Evolutionary conservation across 2,113 vertebrate genomes (phyloP).

Genomic region (Pluvialis apricaria): DNA sequence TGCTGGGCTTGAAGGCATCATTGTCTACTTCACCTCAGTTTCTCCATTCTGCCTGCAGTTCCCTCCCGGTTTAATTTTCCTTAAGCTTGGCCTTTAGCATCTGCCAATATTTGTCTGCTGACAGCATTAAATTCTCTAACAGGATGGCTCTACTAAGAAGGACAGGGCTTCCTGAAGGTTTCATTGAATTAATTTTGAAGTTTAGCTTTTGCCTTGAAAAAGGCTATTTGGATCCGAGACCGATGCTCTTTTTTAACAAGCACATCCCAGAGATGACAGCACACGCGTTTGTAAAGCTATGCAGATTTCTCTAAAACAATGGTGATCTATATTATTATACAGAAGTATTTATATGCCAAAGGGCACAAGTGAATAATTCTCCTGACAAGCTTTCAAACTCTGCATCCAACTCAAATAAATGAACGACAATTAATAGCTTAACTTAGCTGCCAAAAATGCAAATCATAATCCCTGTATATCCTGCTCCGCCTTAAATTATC

Average conservation of each 20-base stretch:
- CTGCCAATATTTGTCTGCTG: not conserved
- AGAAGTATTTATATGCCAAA: not conserved
- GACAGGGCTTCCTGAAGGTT: not conserved
- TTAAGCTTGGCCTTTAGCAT: not conserved
- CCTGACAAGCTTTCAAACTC: conserved; percentile 1
- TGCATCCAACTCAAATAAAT: not conserved
- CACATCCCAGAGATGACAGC: not conserved
- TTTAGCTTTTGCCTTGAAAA: not conserved
- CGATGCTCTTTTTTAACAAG: not conserved
- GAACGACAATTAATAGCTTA: not conserved
- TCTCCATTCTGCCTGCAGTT: not conserved
- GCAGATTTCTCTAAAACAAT: not conserved
- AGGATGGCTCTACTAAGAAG: not conserved
- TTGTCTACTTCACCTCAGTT: not conserved
- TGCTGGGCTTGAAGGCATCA: not conserved
- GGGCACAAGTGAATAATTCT: conserved; percentile 12
- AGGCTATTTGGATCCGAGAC: not conserved
- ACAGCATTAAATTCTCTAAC: not conserved
- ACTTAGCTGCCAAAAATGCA: conserved; percentile 1
- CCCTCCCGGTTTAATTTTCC: not conserved
- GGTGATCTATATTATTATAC: not conserved
- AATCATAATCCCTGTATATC: not conserved
- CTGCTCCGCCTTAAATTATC: not conserved
- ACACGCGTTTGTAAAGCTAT: not conserved
- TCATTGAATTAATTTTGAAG: not conserved